A percentile compares a stretch with the other conserved stretches of the same genome.
Conservation (phyloP, 2,888 invertebrate species). For the Parnassius mnemosyne region DNA sequence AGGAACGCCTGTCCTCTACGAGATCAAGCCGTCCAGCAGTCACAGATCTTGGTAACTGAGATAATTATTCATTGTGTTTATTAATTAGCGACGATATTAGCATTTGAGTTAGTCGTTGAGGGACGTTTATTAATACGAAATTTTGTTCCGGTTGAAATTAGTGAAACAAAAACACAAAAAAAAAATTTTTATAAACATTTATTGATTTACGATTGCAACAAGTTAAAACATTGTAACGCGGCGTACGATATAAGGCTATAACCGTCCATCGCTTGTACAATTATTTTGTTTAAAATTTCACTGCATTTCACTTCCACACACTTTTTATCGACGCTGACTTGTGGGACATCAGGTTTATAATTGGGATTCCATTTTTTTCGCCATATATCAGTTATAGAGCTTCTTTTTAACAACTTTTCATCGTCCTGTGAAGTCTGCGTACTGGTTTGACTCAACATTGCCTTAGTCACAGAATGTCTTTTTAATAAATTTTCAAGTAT, state of each 20-base stretch:
- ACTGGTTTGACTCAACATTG: constrained; percentile 33
- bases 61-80: too few species aligned
- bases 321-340: constrained; percentile 40
- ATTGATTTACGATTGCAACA: constrained; percentile 48
- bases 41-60: too few species aligned
- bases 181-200: constrained; percentile 2
- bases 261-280: constrained; percentile 55
- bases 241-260: constrained; percentile 61
- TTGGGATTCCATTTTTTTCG: constrained; percentile 61
- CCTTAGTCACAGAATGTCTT: constrained; percentile 39
- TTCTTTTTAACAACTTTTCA: constrained; percentile 43
- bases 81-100: too few species aligned
- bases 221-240: constrained; percentile 67
- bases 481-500: constrained; percentile 53
- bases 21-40: too few species aligned
- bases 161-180: not conserved
- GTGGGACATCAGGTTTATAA: constrained; percentile 34
- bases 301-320: constrained; percentile 49
- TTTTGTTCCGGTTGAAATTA: too few species aligned
- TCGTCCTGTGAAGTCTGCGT: constrained; percentile 44
- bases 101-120: too few species aligned
- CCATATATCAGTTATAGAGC: constrained; percentile 61
- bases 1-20: too few species aligned
- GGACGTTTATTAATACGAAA: too few species aligned
- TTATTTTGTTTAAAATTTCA: constrained; percentile 57